Evolutionary conservation across 2,888 invertebrate species (phyloP).

Genomic region (Epirrhoe alternata): DNA sequence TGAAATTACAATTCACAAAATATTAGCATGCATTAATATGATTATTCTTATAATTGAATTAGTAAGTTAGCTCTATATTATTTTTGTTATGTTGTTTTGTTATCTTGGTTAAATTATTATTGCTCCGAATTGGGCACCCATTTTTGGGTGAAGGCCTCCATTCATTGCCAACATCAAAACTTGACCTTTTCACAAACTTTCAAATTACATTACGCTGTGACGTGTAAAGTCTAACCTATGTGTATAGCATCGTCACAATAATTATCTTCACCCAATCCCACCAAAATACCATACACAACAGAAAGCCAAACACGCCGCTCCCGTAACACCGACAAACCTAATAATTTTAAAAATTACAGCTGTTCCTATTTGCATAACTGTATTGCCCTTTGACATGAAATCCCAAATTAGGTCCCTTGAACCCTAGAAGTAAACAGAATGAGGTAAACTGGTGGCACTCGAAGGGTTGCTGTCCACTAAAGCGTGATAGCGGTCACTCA

Average conservation of each 20-base stretch:
- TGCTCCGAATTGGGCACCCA: too few relatives aligned
- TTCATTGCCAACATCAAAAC: too few relatives aligned
- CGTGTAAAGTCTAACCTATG: background rate
- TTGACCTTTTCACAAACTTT: too few relatives aligned
- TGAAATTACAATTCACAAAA: too few relatives aligned
- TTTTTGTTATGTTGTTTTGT: too few relatives aligned
- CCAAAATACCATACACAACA: slow-evolving; percentile 22
- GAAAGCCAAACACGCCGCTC: slow-evolving; percentile 27
- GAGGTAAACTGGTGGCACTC: slow-evolving; percentile 20
- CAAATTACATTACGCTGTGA: too few relatives aligned
- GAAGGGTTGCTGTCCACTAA: slow-evolving; percentile 16
- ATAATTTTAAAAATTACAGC: slow-evolving; percentile 42
- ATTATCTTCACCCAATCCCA: background rate
- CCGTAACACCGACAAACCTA: slow-evolving; percentile 35
- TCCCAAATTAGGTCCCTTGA: slow-evolving; percentile 36
- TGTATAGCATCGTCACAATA: background rate
- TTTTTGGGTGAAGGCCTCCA: too few relatives aligned
- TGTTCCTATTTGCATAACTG: slow-evolving; percentile 44
- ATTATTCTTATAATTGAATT: too few relatives aligned
- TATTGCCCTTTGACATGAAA: slow-evolving; percentile 43
- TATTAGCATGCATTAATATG: too few relatives aligned
- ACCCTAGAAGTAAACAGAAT: slow-evolving; percentile 34
- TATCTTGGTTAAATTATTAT: too few relatives aligned
- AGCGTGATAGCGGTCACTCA: background rate
- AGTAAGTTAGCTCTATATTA: too few relatives aligned